These are phyloP conservation scores for Campoplex capitator DNA, from an alignment of 2,888 invertebrate species.

Conservation along the genomic window DNA sequence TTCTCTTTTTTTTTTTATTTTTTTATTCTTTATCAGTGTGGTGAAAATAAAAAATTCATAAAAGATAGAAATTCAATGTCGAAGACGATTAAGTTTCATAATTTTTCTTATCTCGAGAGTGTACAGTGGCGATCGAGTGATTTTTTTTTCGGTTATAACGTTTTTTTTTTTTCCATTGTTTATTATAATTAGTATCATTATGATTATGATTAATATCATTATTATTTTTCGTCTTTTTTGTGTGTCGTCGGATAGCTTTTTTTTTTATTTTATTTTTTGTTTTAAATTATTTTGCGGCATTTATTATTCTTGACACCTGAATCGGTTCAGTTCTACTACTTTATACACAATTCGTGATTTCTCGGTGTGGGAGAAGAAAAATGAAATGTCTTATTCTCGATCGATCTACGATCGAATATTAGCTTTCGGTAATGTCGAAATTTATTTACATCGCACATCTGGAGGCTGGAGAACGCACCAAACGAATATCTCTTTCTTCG, in stretches of 20 bases:
- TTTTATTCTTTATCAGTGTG: neutral
- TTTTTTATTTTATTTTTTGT: neutral
- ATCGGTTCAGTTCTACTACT: conserved; percentile 3
- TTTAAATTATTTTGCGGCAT: neutral
- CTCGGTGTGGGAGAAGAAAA: neutral
- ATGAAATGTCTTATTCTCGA: neutral
- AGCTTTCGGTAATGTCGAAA: conserved; percentile 5
- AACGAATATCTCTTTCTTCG: conserved; percentile 22
- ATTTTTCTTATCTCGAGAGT: conserved; percentile 42
- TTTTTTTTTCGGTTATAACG: conserved; percentile 25
- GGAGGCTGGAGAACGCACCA: neutral
- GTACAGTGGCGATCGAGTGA: conserved; percentile 24
- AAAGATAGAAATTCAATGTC: conserved; percentile 55
- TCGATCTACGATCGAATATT: conserved; percentile 1
- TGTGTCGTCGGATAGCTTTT: conserved; percentile 4
- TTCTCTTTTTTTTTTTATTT: neutral
- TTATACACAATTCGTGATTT: conserved; percentile 26
- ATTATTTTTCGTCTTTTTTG: conserved; percentile 12
- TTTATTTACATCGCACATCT: conserved; percentile 54
- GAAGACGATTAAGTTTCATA: conserved; percentile 39
- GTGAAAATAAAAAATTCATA: conserved; percentile 21
- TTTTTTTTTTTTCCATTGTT: conserved; percentile 17
- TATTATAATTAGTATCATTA: conserved; percentile 28
- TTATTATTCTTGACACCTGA: neutral
- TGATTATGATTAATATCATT: conserved; percentile 22